Base-by-base conservation (phyloP, 2,888 invertebrate species). In the Eubasilissa splendida region DNA sequence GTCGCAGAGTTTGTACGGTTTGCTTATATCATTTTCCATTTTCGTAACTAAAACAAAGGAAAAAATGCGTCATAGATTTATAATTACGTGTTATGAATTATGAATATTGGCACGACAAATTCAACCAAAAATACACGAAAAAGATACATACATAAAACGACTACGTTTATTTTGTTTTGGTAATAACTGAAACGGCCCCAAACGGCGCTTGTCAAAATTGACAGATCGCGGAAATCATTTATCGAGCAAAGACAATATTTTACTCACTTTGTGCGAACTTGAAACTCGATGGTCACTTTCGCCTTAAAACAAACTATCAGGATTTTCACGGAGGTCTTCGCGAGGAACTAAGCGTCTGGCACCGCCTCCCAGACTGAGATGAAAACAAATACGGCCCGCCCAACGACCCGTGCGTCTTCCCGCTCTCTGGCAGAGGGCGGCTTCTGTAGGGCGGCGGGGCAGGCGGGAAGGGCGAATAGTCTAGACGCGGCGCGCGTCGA, bases 1-100 rank as follows among this genome's bases (percentile, higher is more conserved):
- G 89, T 96, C 96, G 85, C 95, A 94, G 85, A 95, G 94, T 91
- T 95, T 95, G 87, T 94, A 95, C 53, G 95, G 95, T 87, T 93
- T 93, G 85, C 90, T 92, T 84, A 87, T 89, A 85, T 90, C 91
- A 87, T 91, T 90, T 86, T 92, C 92, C 92, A 92, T 92, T 86
- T 76, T 82, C 76, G 56, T 52, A 77, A 78, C 74, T 75, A 75
- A 78, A 81, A 81, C 77, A 81, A 75, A 81, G 66, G 10, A 66
- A 66, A 66, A 12, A 66, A 50, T n/a, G n/a, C 42, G 50, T 66
- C 50, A 66, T 3, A 66, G 66, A 66, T 52, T 31, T 11, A 9
- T 66, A 42, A 33, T 66, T 42, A n/a, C 50, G 31, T 66, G n/a
- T 50, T 42, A 31, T 42, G 9, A 50, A 9, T 42, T 66, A 66